phyloP scores from a whole-genome alignment of 2,797 vertebrate species.

The Cirrhinus mrigala region DNA sequence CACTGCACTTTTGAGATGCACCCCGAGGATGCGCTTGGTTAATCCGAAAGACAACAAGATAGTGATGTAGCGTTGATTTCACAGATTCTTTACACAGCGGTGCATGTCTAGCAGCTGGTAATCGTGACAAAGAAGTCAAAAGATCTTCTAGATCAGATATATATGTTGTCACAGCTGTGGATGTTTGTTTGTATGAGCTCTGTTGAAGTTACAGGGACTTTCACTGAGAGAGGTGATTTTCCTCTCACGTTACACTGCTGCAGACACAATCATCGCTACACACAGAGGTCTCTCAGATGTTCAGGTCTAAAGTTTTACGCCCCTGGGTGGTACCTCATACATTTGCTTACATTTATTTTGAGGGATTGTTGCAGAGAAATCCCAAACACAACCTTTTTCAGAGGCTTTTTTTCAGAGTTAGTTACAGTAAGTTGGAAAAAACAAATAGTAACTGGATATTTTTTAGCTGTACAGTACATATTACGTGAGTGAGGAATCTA shows the following conservation, averaged over 20 bases:
- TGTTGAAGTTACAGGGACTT: not conserved
- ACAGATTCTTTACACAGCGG: not conserved
- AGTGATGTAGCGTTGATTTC: constrained; percentile 1
- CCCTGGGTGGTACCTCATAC: not conserved
- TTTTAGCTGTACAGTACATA: not conserved
- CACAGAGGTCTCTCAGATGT: constrained; percentile 22
- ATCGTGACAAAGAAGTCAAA: constrained; percentile 18
- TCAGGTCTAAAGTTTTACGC: constrained; percentile 2
- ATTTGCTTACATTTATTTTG: not conserved
- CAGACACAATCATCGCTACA: not conserved
- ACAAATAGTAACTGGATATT: not conserved
- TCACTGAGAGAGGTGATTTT: not conserved
- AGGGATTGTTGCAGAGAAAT: not conserved
- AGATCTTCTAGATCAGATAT: constrained; percentile 10
- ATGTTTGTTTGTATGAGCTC: constrained; percentile 19
- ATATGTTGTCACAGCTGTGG: constrained; percentile 1
- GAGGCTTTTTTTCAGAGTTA: not conserved
- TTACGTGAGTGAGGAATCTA: not conserved
- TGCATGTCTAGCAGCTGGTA: not conserved
- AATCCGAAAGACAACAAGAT: constrained; percentile 36
- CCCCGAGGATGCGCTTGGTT: constrained; percentile 36
- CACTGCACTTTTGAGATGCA: not conserved
- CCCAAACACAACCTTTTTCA: not conserved
- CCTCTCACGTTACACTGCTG: not conserved
- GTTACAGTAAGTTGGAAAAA: not conserved